Conservation (phyloP, 1,140 invertebrate species). For the Zaprionus ghesquierei region DNA sequence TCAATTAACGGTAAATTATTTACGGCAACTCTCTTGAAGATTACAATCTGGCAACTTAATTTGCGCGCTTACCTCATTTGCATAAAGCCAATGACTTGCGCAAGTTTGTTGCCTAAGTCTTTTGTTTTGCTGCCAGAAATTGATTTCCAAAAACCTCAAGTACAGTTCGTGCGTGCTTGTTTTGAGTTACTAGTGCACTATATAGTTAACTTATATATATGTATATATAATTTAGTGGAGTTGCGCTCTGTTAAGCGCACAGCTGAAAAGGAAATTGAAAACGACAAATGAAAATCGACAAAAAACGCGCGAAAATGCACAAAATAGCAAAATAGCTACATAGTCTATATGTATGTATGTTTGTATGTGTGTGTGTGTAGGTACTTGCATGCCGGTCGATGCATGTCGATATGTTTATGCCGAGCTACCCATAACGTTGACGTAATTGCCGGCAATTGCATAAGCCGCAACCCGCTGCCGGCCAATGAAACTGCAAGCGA, state of each 20-base stretch:
- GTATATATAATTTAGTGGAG: conserved; percentile 28
- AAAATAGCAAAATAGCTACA: conserved; percentile 46
- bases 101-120: conserved; percentile 68
- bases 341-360: conserved; percentile 17
- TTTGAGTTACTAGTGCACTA: neutral
- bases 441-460: conserved; percentile 68
- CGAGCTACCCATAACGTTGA: conserved; percentile 4
- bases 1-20: conserved; percentile 73
- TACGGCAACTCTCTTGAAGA: conserved; percentile 26
- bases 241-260: conserved; percentile 69
- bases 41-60: conserved; percentile 69
- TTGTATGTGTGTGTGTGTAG: neutral
- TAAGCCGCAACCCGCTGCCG: conserved; percentile 12
- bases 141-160: conserved; percentile 12
- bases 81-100: conserved; percentile 73
- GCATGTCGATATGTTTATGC: conserved; percentile 58
- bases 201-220: conserved; percentile 4
- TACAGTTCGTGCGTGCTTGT: conserved; percentile 1
- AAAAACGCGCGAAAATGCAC: conserved; percentile 50
- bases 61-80: conserved; percentile 59
- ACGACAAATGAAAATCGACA: conserved; percentile 17
- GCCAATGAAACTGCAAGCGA: conserved; percentile 46
- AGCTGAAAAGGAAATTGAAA: conserved; percentile 63
- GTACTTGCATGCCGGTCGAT: neutral
- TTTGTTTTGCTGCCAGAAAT: conserved; percentile 30